A percentile compares a stretch with the other conserved stretches of the same genome.
Evolutionary conservation across 2,113 vertebrate species (phyloP).

Genomic region (Danionella cerebrum): DNA sequence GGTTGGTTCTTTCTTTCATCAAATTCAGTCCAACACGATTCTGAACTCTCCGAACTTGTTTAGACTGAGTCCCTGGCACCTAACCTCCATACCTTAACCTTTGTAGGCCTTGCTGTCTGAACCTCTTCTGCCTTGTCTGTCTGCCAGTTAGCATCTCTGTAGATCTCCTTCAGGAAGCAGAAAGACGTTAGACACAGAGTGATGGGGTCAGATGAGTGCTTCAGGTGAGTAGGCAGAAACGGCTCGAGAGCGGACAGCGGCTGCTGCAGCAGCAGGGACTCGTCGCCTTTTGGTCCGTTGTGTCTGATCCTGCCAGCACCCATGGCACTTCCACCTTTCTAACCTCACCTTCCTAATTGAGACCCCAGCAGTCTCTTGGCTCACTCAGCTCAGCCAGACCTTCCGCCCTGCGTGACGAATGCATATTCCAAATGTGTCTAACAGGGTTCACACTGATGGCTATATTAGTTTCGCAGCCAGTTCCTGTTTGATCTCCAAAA

Average conservation of each 20-base stretch:
- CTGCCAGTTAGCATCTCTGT: background rate
- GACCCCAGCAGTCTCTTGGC: conserved; percentile 21
- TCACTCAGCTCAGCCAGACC: background rate
- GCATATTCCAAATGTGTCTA: conserved; percentile 13
- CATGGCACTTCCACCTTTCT: background rate
- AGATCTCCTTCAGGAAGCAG: background rate
- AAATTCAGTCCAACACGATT: conserved; percentile 12
- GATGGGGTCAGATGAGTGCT: background rate
- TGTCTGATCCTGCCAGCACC: conserved; percentile 3
- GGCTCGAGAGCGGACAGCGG: conserved; percentile 6
- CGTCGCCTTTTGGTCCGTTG: conserved; percentile 20
- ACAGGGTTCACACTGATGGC: conserved; percentile 16
- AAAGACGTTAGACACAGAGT: conserved; percentile 3
- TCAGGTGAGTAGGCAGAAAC: background rate
- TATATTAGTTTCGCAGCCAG: conserved; percentile 17
- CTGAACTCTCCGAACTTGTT: background rate
- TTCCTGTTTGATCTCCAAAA: background rate
- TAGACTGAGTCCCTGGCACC: background rate
- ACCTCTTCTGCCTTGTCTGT: background rate
- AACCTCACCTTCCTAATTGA: conserved; percentile 10
- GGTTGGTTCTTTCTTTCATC: background rate
- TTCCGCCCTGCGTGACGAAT: conserved; percentile 7
- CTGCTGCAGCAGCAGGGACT: background rate
- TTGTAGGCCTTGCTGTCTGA: background rate
- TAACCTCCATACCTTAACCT: background rate